Evolutionary conservation across 2,888 invertebrate species (phyloP), one percentile per base, ranked within the genome.

Genomic region (Augiades crinisus): DNA sequence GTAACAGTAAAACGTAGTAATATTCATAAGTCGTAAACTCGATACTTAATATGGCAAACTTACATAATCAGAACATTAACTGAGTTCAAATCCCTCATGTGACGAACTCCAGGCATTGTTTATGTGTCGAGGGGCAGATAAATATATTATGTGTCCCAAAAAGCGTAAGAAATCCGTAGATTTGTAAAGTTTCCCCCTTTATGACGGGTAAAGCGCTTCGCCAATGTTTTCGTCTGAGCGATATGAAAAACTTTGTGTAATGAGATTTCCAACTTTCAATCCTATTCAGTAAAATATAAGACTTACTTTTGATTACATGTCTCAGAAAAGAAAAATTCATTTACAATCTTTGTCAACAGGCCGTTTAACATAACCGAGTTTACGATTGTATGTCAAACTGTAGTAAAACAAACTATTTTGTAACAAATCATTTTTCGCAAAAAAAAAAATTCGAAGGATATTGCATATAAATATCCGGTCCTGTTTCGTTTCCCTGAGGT

Each of bases 131-230:
- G 84, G 86, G 88, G 79, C 73, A 79, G 86, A 88, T 88, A 88
- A 88, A 87, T 86, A 83, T 79, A 86, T 88, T 84, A 83, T 78
- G 78, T 82, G 79, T 76, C 78, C 75, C 80, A 79, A 79, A 83
- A 83, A 87, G 84, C 84, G 81, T 80, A 82, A 81, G 86, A 87
- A 85, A 87, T 88, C 76, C 83, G 71, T 76, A 87, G 81, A 88
- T 87, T 87, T 88, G 83, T 86, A 86, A 89, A 88, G 75, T 88
- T 86, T 82, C 74, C 86, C 86, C 86, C 74, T 85, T 86, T 87
- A 87, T 84, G 86, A 86, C 74, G 78, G 75, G 76, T 72, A 72
- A 84, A 82, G 78, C 75, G 68, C 80, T 72, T 72, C 68, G 73
- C 77, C 81, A 74, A 85, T 84, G 86, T 86, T 82, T 84, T 82